Percentiles rank a stretch among this genome's conserved stretches.
These are phyloP conservation scores for Oenanthe melanoleuca DNA, from an alignment of 2,113 vertebrate species.

Conservation along the genomic window DNA sequence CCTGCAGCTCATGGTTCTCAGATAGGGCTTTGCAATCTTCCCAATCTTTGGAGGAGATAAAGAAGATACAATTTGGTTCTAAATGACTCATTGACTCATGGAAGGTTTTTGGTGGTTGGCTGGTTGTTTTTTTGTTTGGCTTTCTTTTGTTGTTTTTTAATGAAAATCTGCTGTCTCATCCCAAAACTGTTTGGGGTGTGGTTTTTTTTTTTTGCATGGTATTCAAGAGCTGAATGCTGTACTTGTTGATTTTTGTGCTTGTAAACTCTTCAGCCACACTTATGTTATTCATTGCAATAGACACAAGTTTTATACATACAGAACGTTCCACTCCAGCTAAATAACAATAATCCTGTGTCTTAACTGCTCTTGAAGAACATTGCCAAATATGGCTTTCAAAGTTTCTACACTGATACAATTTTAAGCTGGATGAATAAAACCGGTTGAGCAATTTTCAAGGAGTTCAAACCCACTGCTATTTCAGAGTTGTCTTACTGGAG, in stretches of 20 bases:
- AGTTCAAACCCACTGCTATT: not conserved
- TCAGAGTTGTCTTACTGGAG: not conserved
- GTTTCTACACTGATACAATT: not conserved
- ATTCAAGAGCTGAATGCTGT: not conserved
- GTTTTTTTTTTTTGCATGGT: not conserved
- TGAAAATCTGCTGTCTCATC: not conserved
- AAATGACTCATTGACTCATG: not conserved
- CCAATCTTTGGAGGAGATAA: not conserved
- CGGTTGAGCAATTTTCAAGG: not conserved
- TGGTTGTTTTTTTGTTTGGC: not conserved
- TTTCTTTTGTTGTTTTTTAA: not conserved
- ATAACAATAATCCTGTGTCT: constrained; percentile 31
- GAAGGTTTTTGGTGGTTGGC: not conserved
- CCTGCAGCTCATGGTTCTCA: not conserved
- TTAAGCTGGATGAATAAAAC: constrained; percentile 6
- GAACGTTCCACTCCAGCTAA: not conserved
- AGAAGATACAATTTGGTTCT: not conserved
- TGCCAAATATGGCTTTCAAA: constrained; percentile 23
- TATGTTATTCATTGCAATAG: not conserved
- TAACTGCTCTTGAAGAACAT: not conserved
- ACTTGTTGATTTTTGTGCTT: constrained; percentile 1
- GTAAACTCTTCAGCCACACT: not conserved
- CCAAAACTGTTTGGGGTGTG: not conserved
- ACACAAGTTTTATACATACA: not conserved
- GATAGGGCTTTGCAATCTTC: not conserved